phyloP scores from a whole-genome alignment of 92 coral and sea anemone genomes.

The Nematostella vectensis region DNA sequence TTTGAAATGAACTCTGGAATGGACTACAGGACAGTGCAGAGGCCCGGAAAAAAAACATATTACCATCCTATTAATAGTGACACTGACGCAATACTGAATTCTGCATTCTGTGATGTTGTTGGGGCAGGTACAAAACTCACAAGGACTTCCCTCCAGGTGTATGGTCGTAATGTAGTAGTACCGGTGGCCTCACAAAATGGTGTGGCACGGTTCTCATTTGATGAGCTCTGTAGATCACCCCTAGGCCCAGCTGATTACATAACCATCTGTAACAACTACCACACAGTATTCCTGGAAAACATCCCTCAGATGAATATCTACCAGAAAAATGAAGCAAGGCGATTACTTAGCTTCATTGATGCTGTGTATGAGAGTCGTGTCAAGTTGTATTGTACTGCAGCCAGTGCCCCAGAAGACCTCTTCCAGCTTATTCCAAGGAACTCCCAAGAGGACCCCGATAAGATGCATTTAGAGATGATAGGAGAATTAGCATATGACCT shows the following conservation, averaged over 20 bases:
- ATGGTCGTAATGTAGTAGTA: constrained; percentile 65
- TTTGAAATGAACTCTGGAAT: constrained; percentile 50
- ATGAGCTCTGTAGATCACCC: constrained; percentile 62
- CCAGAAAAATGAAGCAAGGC: constrained; percentile 69
- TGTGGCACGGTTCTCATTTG: constrained; percentile 63
- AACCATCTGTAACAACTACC: constrained; percentile 55
- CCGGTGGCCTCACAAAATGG: constrained; percentile 64
- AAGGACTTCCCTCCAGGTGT: constrained; percentile 56
- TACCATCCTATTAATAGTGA: constrained; percentile 39
- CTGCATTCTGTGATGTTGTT: constrained; percentile 67
- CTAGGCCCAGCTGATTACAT: constrained; percentile 83
- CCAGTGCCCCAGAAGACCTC: constrained; percentile 46
- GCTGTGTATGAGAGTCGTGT: constrained; percentile 82
- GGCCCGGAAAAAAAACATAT: constrained; percentile 43
- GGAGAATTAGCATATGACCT: constrained; percentile 80
- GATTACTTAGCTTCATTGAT: constrained; percentile 67
- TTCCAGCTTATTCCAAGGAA: constrained; percentile 64
- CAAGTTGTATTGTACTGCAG: constrained; percentile 54
- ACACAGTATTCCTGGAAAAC: constrained; percentile 61
- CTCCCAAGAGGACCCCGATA: constrained; percentile 35
- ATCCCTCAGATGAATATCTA: constrained; percentile 72
- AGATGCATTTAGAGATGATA: constrained; percentile 84
- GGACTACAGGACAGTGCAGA: constrained; percentile 53
- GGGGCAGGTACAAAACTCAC: constrained; percentile 47
- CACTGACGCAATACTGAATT: constrained; percentile 42